Conservation (phyloP, 2,888 invertebrate species). For the Parnassius glacialis region DNA sequence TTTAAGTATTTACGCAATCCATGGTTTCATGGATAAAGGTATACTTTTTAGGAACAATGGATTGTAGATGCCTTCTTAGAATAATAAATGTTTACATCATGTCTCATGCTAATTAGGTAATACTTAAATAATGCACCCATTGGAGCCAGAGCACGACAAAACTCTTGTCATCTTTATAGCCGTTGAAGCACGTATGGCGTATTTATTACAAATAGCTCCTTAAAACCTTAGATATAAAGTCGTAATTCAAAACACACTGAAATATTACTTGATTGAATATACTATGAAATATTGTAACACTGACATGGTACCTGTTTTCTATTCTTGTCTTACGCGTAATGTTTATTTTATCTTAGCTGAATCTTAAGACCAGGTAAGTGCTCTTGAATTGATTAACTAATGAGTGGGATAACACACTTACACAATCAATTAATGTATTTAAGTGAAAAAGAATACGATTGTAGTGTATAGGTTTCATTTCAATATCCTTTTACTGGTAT, state of each 20-base stretch:
- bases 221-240: conserved; percentile 4
- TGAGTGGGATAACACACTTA: conserved; percentile 7
- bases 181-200: conserved; percentile 17
- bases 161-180: conserved; percentile 16
- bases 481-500: too few relatives aligned
- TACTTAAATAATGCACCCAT: conserved; percentile 12
- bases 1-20: too few relatives aligned
- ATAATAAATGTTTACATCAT: conserved; percentile 10
- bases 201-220: conserved; percentile 10
- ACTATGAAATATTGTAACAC: conserved; percentile 18
- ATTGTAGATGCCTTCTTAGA: not conserved
- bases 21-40: not conserved
- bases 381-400: conserved; percentile 27
- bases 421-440: not conserved
- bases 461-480: too few relatives aligned
- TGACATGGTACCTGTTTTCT: conserved; percentile 30
- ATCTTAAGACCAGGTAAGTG: conserved; percentile 33
- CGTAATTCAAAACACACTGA: conserved; percentile 3
- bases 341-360: conserved; percentile 38
- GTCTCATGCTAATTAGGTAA: conserved; percentile 23
- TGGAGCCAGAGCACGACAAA: conserved; percentile 15
- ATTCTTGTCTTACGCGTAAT: conserved; percentile 35
- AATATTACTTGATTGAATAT: conserved; percentile 6
- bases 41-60: not conserved
- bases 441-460: not conserved